These are phyloP conservation scores for Magallana nippona DNA, from an alignment of 2,888 invertebrate genomes.

Conservation along the genomic window DNA sequence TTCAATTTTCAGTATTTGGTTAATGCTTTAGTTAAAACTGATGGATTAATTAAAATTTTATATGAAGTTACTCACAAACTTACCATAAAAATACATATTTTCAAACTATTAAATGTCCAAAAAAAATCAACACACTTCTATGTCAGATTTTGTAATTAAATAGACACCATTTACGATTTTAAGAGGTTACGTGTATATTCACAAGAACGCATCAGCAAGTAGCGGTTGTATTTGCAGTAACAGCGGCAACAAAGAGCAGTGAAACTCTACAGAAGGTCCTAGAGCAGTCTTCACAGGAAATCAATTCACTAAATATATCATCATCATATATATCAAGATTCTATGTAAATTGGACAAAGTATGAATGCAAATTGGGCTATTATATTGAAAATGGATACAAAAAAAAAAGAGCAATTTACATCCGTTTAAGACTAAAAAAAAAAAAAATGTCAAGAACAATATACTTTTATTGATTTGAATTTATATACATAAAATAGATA, in stretches of 20 bases:
- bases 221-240: background rate
- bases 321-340: background rate
- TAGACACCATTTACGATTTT: background rate
- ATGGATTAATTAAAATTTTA: too few species aligned
- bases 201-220: background rate
- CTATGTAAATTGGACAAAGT: background rate
- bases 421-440: too few species aligned
- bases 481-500: too few species aligned
- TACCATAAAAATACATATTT: too few species aligned
- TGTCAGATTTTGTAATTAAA: too few species aligned
- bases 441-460: too few species aligned
- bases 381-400: background rate
- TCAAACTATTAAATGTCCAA: too few species aligned
- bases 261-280: slow-evolving; percentile 22
- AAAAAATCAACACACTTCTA: too few species aligned
- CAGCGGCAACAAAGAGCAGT: slow-evolving; percentile 13
- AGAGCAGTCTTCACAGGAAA: slow-evolving; percentile 11
- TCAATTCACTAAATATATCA: background rate
- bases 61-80: too few species aligned
- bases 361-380: background rate
- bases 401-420: background rate
- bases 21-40: background rate
- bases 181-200: background rate
- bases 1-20: background rate
- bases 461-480: background rate